Base-by-base conservation (phyloP, 2,888 invertebrate genomes). In the Disparrhopalites patrizii region DNA sequence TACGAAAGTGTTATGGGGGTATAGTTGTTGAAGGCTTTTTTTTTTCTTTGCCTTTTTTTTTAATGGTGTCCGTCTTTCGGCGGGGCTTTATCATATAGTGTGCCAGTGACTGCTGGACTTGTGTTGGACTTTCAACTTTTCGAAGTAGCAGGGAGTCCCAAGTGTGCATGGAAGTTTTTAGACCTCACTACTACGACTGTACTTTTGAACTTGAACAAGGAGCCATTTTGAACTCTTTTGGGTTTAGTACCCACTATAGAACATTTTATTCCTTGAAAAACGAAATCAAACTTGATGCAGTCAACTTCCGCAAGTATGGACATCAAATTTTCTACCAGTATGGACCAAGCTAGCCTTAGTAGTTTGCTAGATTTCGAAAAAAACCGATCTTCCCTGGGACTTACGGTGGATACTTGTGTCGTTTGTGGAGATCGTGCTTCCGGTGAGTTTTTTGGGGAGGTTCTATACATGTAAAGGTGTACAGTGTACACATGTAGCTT, bases 381-480 rank as follows among this genome's bases (percentile, higher is more conserved):
- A n/a, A 69, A 62, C 30, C 52, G 51, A 64, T 76, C 77, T 60
- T 80, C 80, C 62, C 78, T 85, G 73, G 84, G 85, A 47, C 82
- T 88, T 4, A 86, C 88, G 0, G 81, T 89, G 75, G 95, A 96
- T 80, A 83, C 93, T 60, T 97, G 96, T 80, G 89, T 96, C 20
- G 96, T 97, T 28, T 97, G 96, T 78, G 96, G 96, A 0, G 96
- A 97, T 79, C 84, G 95, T 69, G 96, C 96, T 10, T 95, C 95
- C 31, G 96, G 84, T 83, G 68, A 64, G 47, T 33, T n/a, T n/a
- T n/a, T n/a, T n/a, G n/a, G n/a, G n/a, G n/a, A n/a, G n/a, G n/a
- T n/a, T n/a, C 15, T 43, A 13, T 43, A 43, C n/a, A 13, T 43
- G 47, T 7, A 43, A 7, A 10, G 15, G 20, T 43, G 15, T 20